Percentiles rank a stretch among this genome's conserved stretches.
Evolutionary conservation across 2,113 vertebrate genomes (phyloP).

Genomic region (Steatornis caripensis): DNA sequence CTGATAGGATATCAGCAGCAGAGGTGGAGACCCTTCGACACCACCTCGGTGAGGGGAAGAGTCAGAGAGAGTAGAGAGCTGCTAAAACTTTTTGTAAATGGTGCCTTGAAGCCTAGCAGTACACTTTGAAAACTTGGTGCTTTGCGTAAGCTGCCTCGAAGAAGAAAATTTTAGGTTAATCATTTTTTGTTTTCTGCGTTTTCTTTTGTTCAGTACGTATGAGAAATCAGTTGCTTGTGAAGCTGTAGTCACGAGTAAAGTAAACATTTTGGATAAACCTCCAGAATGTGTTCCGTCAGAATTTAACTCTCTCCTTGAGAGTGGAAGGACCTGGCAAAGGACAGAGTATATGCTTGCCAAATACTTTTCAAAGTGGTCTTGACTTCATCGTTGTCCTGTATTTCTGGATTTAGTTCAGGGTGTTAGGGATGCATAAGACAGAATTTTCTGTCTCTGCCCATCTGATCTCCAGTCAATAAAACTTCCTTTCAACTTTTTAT

Average conservation of each 20-base stretch:
- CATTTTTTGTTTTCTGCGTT: not conserved
- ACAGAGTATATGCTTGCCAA: not conserved
- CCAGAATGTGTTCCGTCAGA: not conserved
- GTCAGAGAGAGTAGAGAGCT: not conserved
- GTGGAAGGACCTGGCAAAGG: not conserved
- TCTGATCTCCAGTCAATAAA: not conserved
- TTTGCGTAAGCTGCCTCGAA: not conserved
- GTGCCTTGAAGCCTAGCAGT: not conserved
- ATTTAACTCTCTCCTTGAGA: not conserved
- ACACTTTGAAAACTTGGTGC: not conserved
- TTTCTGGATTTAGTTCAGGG: not conserved
- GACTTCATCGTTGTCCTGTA: not conserved
- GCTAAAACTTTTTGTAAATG: not conserved
- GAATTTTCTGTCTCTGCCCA: not conserved
- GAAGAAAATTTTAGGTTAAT: not conserved
- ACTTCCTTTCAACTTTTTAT: not conserved
- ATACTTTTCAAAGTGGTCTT: not conserved
- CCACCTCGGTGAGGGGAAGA: not conserved
- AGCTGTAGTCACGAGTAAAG: not conserved
- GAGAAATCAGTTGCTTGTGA: not conserved
- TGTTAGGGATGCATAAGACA: not conserved
- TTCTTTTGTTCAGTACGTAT: not conserved
- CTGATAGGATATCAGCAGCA: not conserved
- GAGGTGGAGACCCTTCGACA: not conserved
- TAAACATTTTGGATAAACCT: not conserved